phyloP scores from a whole-genome alignment of 2,113 vertebrate species.

The Rostratula benghalensis region DNA sequence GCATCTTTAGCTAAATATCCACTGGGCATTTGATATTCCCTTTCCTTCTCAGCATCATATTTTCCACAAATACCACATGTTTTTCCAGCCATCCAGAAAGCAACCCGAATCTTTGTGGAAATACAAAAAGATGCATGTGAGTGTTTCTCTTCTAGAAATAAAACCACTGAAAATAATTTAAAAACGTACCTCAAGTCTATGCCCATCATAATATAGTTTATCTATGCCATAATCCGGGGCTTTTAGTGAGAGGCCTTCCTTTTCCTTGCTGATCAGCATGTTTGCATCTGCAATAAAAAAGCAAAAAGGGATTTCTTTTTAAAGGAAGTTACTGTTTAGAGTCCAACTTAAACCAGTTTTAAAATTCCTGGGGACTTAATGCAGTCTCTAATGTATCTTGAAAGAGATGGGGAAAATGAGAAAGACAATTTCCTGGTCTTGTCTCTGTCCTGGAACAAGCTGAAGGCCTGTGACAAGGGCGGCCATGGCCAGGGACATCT shows the following conservation, averaged over 20 bases:
- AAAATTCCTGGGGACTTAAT: not conserved
- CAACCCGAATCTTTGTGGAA: slow-evolving; percentile 73
- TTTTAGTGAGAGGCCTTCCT: slow-evolving; percentile 43
- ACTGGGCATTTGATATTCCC: slow-evolving; percentile 77
- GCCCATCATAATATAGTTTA: slow-evolving; percentile 53
- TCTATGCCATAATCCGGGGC: slow-evolving; percentile 47
- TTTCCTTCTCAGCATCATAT: slow-evolving; percentile 76
- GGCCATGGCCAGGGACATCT: not conserved
- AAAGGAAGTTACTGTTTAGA: not conserved
- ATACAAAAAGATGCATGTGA: not conserved
- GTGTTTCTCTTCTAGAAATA: not conserved
- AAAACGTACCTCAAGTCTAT: slow-evolving; percentile 28
- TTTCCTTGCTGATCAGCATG: slow-evolving; percentile 8
- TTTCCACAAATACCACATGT: slow-evolving; percentile 83
- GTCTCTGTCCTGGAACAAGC: not conserved
- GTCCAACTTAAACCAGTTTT: not conserved
- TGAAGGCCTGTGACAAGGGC: not conserved
- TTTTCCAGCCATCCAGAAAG: slow-evolving; percentile 82
- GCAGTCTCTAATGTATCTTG: not conserved
- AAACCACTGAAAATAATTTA: not conserved
- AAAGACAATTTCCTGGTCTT: not conserved
- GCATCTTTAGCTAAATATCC: slow-evolving; percentile 67
- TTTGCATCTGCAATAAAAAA: slow-evolving; percentile 25
- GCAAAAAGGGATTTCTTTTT: not conserved
- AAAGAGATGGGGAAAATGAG: not conserved